Evolutionary conservation across 2,113 vertebrate genomes (phyloP).

Genomic region (Castor canadensis): DNA sequence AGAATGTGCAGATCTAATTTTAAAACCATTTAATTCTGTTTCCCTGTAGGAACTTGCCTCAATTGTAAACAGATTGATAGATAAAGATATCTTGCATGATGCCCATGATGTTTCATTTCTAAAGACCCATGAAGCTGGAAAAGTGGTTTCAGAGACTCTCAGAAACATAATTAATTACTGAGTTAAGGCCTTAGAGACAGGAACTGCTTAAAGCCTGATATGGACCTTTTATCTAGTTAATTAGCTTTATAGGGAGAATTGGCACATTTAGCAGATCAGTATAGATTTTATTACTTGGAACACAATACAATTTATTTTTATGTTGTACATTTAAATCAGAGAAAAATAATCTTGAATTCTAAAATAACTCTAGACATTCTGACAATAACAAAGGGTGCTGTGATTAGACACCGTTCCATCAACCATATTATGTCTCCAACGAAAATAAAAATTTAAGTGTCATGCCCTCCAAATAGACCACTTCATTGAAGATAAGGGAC

Average conservation of each 20-base stretch:
- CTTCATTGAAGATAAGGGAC: slow-evolving; percentile 47
- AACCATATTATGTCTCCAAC: slow-evolving; percentile 60
- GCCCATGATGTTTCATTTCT: slow-evolving; percentile 75
- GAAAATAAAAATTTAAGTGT: slow-evolving; percentile 61
- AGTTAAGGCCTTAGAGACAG: slow-evolving; percentile 77
- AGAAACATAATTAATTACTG: slow-evolving; percentile 82
- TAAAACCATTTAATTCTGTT: slow-evolving; percentile 50
- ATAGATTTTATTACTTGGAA: slow-evolving; percentile 78
- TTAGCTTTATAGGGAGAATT: slow-evolving; percentile 74
- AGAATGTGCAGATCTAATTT: slow-evolving; percentile 37
- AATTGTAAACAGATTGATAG: slow-evolving; percentile 74
- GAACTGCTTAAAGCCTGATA: slow-evolving; percentile 81
- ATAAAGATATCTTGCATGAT: slow-evolving; percentile 79
- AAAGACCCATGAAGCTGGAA: slow-evolving; percentile 74
- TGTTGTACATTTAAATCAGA: slow-evolving; percentile 64
- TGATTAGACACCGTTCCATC: slow-evolving; percentile 53
- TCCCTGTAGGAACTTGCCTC: slow-evolving; percentile 52
- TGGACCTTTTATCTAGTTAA: slow-evolving; percentile 79
- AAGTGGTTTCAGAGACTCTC: slow-evolving; percentile 75
- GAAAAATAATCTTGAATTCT: slow-evolving; percentile 69
- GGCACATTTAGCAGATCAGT: slow-evolving; percentile 71
- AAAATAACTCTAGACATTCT: slow-evolving; percentile 63
- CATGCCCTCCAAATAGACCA: not conserved
- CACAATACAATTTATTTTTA: slow-evolving; percentile 75
- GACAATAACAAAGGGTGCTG: slow-evolving; percentile 66